Conservation (phyloP, 2,888 invertebrate genomes). For the Drosophila multiciliata region DNA sequence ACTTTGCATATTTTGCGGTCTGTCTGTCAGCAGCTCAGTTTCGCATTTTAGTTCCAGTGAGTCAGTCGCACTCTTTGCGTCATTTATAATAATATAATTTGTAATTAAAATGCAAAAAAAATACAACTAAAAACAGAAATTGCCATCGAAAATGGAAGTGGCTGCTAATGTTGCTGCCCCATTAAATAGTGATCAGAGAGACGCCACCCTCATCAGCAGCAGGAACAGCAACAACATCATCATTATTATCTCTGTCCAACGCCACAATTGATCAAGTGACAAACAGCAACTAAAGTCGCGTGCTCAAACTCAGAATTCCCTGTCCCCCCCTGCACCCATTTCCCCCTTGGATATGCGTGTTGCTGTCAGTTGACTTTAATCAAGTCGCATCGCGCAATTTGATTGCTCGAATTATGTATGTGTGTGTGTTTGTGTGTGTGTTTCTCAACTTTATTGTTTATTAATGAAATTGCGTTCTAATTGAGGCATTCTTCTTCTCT, state of each 20-base stretch:
- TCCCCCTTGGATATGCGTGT: slow-evolving; percentile 40
- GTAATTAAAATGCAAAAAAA: background rate
- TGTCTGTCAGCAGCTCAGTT: slow-evolving; percentile 29
- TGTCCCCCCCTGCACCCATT: background rate
- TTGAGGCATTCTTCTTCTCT: slow-evolving; percentile 9
- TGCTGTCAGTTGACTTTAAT: slow-evolving; percentile 76
- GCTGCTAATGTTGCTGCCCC: slow-evolving; percentile 7
- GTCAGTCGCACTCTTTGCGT: slow-evolving; percentile 19
- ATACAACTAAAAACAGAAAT: background rate
- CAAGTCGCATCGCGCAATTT: slow-evolving; percentile 68
- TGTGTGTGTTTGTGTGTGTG: slow-evolving; percentile 37
- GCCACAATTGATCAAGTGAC: slow-evolving; percentile 65
- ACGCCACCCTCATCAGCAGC: slow-evolving; percentile 12
- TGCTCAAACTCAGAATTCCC: slow-evolving; percentile 34
- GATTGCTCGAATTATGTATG: slow-evolving; percentile 57
- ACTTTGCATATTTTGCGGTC: slow-evolving; percentile 3
- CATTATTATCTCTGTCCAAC: background rate
- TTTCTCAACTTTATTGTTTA: slow-evolving; percentile 50
- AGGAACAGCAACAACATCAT: background rate
- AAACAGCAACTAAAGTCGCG: slow-evolving; percentile 62
- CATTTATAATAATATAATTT: slow-evolving; percentile 17
- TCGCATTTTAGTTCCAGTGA: slow-evolving; percentile 15
- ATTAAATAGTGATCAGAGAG: slow-evolving; percentile 37
- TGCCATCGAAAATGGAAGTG: slow-evolving; percentile 5
- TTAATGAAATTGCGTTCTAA: slow-evolving; percentile 69